Base-by-base conservation (phyloP, 2,113 vertebrate genomes). In the Cyprinus carpio region DNA sequence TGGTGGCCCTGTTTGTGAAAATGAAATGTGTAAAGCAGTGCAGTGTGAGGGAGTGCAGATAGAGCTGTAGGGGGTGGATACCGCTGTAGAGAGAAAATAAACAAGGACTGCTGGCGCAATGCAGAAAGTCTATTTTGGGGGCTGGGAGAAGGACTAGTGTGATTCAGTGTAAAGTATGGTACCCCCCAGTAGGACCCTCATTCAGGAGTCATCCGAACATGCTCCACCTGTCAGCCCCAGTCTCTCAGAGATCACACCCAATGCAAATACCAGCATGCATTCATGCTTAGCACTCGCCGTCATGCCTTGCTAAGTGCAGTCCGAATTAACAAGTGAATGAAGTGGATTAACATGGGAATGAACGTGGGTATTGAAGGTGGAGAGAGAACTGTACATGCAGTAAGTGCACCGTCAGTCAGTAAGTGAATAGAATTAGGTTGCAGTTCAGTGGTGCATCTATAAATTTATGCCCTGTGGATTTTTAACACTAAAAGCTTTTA, bases 101-200 rank as follows among this genome's bases (percentile, higher is more conserved):
- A n/a, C n/a, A n/a, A n/a, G 62, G 67, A 34, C 29, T 1, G 15
- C 49, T 84, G 71, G 82, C 40, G 85, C 85, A 84, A 82, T 84
- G 82, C 85, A 81, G 82, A 87, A 72, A 34, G 82, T 82, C 85
- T 87, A 82, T 87, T 88, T 88, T 51, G 31, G 87, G 85, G 84
- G 51, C 37, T 4, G 37, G 51, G 60, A 60, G 78, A 81, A 58
- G 12, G 82, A 65, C 43, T 81, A 77, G 84, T 60, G 76, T 64
- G 67, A 54, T 40, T 40, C 67, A 74, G 29, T n/a, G n/a, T n/a
- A n/a, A n/a, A n/a, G n/a, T n/a, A n/a, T n/a, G n/a, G n/a, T n/a
- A n/a, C n/a, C n/a, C 77, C 82, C 64, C 76, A 27, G 76, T 84
- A 64, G 51, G 77, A 81, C 51, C 56, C 34, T 81, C 58, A 75